A percentile compares a stretch with the other conserved stretches of the same genome.
phyloP scores from a whole-genome alignment of 2,797 vertebrate species.

The Vespertilio murinus region DNA sequence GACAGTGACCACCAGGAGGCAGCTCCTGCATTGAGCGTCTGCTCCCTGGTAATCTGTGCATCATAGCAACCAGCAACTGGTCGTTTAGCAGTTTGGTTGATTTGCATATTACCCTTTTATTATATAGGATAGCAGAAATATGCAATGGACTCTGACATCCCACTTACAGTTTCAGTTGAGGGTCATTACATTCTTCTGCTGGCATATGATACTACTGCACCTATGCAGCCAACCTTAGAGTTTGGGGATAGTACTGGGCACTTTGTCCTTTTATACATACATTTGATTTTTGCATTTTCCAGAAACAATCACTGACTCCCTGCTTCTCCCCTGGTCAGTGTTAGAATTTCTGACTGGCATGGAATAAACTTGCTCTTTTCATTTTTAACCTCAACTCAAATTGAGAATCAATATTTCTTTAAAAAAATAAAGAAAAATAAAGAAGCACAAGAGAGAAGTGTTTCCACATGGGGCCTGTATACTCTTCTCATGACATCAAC shows the following conservation, averaged over 20 bases:
- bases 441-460: neutral
- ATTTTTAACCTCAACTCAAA: conserved; percentile 36
- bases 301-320: neutral
- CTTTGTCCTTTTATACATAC: neutral
- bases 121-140: neutral
- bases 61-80: too few relatives aligned
- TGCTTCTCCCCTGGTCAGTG: neutral
- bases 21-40: too few relatives aligned
- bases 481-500: neutral
- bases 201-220: neutral
- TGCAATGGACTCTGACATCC: neutral
- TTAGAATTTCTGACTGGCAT: neutral
- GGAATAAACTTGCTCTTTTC: neutral
- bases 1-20: too few relatives aligned
- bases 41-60: too few relatives aligned
- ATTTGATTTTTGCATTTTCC: neutral
- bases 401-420: neutral
- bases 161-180: neutral
- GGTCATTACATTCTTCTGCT: neutral
- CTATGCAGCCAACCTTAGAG: neutral
- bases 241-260: neutral
- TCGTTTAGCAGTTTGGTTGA: too few relatives aligned
- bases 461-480: neutral
- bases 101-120: too few relatives aligned
- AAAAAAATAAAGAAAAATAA: neutral